Base-by-base conservation (phyloP, 2,113 vertebrate genomes). In the Junco hyemalis region DNA sequence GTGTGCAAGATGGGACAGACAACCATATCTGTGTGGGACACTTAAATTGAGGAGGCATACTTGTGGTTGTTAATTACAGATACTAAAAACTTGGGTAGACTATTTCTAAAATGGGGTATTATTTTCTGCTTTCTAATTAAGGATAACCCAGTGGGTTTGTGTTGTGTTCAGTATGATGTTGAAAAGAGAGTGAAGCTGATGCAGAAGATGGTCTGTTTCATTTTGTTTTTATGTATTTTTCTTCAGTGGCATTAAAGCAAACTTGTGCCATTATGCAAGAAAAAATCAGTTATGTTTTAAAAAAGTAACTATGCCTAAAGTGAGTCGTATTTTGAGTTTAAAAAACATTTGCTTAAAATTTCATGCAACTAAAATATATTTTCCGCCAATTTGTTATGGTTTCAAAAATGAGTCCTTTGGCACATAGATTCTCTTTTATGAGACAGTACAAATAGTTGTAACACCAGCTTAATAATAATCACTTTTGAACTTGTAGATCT, bases 261-360 rank as follows among this genome's bases (percentile, higher is more conserved):
- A 51, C 8, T 60, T 4, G 1, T 40, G n/a, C 25, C 38, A 14
- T 74, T 71, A 53, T 69, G 17, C 35, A 79, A 64, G 28, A 71
- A 78, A 63, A 79, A 50, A 53, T 3, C 5, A 81, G 20, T 61
- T 70, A 33, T 11, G 35, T 93, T 64, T 38, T 71, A 50, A 57
- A 48, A 21, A 71, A 36, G 9, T 5, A 54, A 45, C 50, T 78
- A 25, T 84, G 57, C 45, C 69, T 89, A 60, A 78, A 72, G 29
- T 53, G 53, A 72, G 20, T 69, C 79, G 29, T 84, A 81, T 81
- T 88, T 85, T 84, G 23, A 72, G 23, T 76, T 91, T 64, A 59
- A 77, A 90, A 91, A 85, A 54, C 81, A 80, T 90, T 96, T 94
- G 74, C 64, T 94, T 94, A 87, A 85, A 89, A 95, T 97, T 95